A percentile compares a stretch with the other conserved stretches of the same genome.
phyloP scores from a whole-genome alignment of 2,113 vertebrate genomes.

The Pionites leucogaster region DNA sequence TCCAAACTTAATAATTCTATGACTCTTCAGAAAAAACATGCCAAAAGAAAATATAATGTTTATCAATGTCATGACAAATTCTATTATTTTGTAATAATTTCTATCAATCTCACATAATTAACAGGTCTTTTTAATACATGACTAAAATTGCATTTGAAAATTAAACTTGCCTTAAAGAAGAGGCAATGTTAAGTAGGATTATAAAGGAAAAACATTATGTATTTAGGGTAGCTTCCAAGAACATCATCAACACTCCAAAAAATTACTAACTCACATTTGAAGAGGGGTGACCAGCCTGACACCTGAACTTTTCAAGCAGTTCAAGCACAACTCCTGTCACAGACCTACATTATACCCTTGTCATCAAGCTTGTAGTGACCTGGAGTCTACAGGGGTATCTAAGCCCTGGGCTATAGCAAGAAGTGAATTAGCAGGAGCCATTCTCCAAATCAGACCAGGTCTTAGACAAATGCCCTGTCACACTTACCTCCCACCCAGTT shows the following conservation, averaged over 20 bases:
- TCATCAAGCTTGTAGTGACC: not conserved
- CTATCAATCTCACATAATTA: not conserved
- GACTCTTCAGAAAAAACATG: not conserved
- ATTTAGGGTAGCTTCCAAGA: not conserved
- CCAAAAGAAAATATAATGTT: not conserved
- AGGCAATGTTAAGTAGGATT: not conserved
- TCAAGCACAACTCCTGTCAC: not conserved
- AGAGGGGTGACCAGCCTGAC: not conserved
- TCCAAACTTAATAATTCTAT: not conserved
- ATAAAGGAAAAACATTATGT: not conserved
- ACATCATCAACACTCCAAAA: not conserved
- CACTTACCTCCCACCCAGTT: not conserved
- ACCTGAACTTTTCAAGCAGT: not conserved
- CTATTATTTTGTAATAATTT: not conserved
- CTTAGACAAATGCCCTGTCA: not conserved
- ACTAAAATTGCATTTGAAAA: not conserved
- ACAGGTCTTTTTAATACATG: not conserved
- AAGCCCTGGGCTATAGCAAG: not conserved
- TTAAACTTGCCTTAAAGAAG: not conserved
- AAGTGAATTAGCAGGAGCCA: not conserved
- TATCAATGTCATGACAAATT: not conserved
- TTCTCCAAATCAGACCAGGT: not conserved
- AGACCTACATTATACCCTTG: not conserved
- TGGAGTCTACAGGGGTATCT: not conserved
- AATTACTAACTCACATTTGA: not conserved